Base-by-base conservation (phyloP, 2,797 vertebrate genomes). In the Neosilurus mollespiculum region DNA sequence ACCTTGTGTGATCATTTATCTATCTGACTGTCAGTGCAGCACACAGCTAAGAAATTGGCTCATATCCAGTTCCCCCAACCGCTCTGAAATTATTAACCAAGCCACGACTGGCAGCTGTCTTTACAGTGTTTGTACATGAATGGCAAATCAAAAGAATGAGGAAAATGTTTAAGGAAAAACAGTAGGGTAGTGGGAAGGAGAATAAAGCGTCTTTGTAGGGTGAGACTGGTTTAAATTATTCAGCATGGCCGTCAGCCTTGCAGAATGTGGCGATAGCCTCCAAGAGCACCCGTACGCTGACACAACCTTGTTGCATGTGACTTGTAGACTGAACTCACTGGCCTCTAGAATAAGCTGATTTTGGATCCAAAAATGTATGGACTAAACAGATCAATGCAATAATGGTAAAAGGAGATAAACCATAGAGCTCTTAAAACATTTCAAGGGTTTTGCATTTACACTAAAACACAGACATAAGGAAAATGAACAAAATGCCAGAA, bases 191-290 rank as follows among this genome's bases (percentile, higher is more conserved):
- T 69, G 81, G 51, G 22, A 22, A 14, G 51, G 73, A 67, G 73
- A 34, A 87, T 64, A 81, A 83, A 83, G 86, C 24, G 16, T 83
- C 84, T 73, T 82, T 87, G 87, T 86, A 84, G 81, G 82, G 85
- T 20, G 69, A 84, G 82, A 84, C 85, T 90, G 85, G 66, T 88
- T 91, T 91, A 86, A 90, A 92, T 92, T 93, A 93, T 80, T 34
- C 81, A 89, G 77, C 58, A 84, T 30, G 62, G 59, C 79, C 66
- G 71, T 76, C n/a, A 83, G 87, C 82, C 84, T 84, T 80, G 84
- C 11, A 83, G 84, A 85, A 87, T 70, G 82, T 82, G 78, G 75
- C 78, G 30, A 84, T 88, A 79, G 81, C 66, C 43, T 84, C 82
- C 67, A 59, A 70, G 71, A 80, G 69, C 24, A 1, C 5, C 78